These are phyloP conservation scores for Biston betularia DNA, from an alignment of 2,888 invertebrate genomes.

Conservation along the genomic window DNA sequence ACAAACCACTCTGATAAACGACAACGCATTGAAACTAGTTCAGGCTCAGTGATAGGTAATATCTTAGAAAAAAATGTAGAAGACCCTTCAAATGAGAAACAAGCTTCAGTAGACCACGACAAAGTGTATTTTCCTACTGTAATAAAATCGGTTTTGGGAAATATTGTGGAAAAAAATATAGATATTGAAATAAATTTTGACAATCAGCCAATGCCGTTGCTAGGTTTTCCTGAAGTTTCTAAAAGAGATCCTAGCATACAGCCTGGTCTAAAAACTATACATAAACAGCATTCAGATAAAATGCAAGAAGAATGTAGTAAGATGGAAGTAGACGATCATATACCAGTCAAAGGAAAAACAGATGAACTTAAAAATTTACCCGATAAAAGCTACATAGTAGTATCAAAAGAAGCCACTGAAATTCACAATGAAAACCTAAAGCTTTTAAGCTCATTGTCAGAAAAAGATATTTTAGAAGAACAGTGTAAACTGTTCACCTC, in stretches of 20 bases:
- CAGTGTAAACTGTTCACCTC: slow-evolving; percentile 87
- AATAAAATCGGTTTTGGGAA: slow-evolving; percentile 76
- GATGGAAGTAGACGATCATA: slow-evolving; percentile 65
- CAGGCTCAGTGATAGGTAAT: slow-evolving; percentile 60
- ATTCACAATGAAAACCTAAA: slow-evolving; percentile 92
- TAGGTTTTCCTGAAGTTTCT: slow-evolving; percentile 83
- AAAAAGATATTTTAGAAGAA: slow-evolving; percentile 91
- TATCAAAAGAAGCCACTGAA: slow-evolving; percentile 78
- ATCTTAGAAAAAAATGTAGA: slow-evolving; percentile 69
- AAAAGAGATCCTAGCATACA: slow-evolving; percentile 66
- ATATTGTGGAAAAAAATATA: slow-evolving; percentile 85
- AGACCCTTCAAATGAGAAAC: slow-evolving; percentile 35
- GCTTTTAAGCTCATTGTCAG: slow-evolving; percentile 88
- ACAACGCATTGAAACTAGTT: slow-evolving; percentile 58
- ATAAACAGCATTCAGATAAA: slow-evolving; percentile 73
- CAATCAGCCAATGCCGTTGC: slow-evolving; percentile 62
- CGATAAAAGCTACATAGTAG: slow-evolving; percentile 78
- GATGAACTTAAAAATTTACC: slow-evolving; percentile 55
- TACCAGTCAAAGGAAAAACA: slow-evolving; percentile 30
- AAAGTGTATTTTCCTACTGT: slow-evolving; percentile 80
- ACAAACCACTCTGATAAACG: slow-evolving; percentile 72
- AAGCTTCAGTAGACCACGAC: slow-evolving; percentile 64
- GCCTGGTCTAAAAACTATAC: slow-evolving; percentile 77
- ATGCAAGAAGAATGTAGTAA: slow-evolving; percentile 38
- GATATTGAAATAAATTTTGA: slow-evolving; percentile 51